A percentile compares a stretch with the other conserved stretches of the same genome.
Evolutionary conservation across 2,888 invertebrate genomes (phyloP).

Genomic region (Sphinx pinastri): DNA sequence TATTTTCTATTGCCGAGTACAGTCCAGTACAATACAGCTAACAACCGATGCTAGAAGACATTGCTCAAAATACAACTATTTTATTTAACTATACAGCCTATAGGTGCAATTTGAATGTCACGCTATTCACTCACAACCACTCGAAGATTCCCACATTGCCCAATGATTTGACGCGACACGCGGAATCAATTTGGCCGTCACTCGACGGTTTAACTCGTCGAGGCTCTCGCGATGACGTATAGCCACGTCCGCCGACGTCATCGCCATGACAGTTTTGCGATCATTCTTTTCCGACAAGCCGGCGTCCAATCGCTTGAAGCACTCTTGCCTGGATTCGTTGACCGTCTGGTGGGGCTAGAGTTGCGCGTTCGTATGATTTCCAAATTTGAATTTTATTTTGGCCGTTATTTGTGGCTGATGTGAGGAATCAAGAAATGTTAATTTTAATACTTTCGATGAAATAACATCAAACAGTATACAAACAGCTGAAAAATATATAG

Average conservation of each 20-base stretch:
- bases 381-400: not conserved
- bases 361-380: not conserved
- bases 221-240: not conserved
- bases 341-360: not conserved
- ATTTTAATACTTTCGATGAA: no score
- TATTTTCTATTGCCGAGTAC: no score
- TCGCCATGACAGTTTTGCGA: conserved; percentile 2
- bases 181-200: conserved; percentile 3
- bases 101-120: not conserved
- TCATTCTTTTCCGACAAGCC: conserved; percentile 11
- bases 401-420: no score
- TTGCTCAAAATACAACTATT: no score
- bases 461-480: no score
- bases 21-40: no score
- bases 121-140: not conserved
- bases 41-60: no score
- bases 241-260: not conserved
- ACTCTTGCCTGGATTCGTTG: not conserved
- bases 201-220: not conserved
- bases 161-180: not conserved
- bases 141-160: not conserved
- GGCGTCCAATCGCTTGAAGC: conserved; percentile 3
- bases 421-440: no score
- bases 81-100: no score
- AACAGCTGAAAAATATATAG: no score